Base-by-base conservation (phyloP, 2,797 vertebrate species). In the Aphelocoma californica region DNA sequence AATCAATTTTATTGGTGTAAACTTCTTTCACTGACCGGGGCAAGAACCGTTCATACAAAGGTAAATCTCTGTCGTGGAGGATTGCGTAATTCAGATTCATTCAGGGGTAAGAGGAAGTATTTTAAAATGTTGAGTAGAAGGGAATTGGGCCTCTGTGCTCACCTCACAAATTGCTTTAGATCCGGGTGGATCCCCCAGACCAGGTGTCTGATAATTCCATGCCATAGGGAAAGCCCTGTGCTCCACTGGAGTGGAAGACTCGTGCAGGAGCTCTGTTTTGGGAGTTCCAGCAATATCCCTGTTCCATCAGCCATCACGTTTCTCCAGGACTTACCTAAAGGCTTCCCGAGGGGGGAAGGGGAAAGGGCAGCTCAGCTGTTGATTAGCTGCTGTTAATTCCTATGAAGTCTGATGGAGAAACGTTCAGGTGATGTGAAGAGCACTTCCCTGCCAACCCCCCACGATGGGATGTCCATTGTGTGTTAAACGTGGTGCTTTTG, bases 381-480 rank as follows among this genome's bases (percentile, higher is more conserved):
- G 10, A 9, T 83, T 47, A 89, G 34, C 32, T 34, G 4, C 36
- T 88, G 14, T 21, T 79, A 20, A 32, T 82, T 82, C 29, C 56
- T 48, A 0, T 14, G 9, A n/a, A 51, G 8, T 45, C 50, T 56
- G 29, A 21, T 10, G 14, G 24, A 75, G 42, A 28, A 88, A 48
- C 28, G 18, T 74, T 32, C 14, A 5, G 17, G 34, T 36, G 42
- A 15, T 5, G 31, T 56, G 44, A 38, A 26, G 42, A 77, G 31
- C 14, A 4, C 12, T 54, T 7, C n/a, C 10, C 40, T 32, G 60
- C 14, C 56, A 48, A 25, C 9, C 16, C 24, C 48, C 64, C 6
- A 4, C 3, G 11, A 9, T 51, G 38, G 14, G n/a, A 3, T 10
- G 10, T 44, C 60, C 47, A 9, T 1, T 2, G 0, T 24, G 6